Evolutionary conservation across 2,113 vertebrate species (phyloP).

Genomic region (Chrysemys picta): DNA sequence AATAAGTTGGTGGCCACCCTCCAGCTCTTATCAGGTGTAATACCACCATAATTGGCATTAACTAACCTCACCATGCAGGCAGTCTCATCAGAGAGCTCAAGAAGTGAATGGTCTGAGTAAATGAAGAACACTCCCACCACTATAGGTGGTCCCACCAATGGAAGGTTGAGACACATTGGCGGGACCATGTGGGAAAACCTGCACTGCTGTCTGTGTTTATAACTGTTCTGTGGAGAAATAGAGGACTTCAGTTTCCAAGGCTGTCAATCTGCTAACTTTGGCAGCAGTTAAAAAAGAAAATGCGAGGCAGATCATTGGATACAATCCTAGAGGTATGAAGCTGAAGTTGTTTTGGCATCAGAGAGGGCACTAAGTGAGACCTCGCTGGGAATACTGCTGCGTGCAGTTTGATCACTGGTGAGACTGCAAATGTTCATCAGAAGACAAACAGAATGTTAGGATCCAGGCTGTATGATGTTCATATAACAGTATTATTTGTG

Average conservation of each 20-base stretch:
- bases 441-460: conserved; percentile 27
- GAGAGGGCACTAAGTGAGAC: neutral
- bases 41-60: neutral
- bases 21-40: neutral
- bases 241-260: conserved; percentile 4
- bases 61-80: neutral
- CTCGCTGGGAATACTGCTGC: conserved; percentile 20
- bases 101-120: fast-evolving
- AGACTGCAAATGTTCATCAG: conserved; percentile 32
- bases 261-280: conserved; percentile 24
- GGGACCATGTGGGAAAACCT: neutral
- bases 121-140: neutral
- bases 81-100: neutral
- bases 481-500: neutral
- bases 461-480: neutral
- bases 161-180: neutral
- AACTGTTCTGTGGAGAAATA: neutral
- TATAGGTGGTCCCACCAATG: neutral
- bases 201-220: fast-evolving
- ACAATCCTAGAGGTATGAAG: conserved; percentile 31
- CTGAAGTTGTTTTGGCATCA: conserved; percentile 55
- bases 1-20: neutral
- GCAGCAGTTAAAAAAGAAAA: conserved; percentile 44
- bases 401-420: neutral
- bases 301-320: conserved; percentile 50